phyloP scores from a whole-genome alignment of 2,113 vertebrate species.

The Isichthys henryi region DNA sequence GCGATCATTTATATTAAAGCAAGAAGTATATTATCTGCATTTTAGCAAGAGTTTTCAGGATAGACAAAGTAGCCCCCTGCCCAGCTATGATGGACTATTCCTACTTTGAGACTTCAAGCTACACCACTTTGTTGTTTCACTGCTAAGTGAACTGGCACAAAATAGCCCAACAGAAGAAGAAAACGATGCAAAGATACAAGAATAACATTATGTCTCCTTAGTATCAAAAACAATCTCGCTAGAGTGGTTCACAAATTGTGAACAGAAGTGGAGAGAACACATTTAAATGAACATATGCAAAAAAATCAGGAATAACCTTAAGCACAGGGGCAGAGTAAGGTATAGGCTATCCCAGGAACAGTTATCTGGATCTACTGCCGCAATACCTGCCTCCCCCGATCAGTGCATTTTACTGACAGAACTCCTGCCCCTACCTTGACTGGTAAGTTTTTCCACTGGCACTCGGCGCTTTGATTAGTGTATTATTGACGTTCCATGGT shows the following conservation, averaged over 20 bases:
- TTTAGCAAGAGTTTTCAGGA: too few species aligned
- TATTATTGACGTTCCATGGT: not conserved
- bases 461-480: not conserved
- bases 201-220: too few species aligned
- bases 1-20: too few species aligned
- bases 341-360: not conserved
- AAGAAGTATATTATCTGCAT: too few species aligned
- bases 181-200: too few species aligned
- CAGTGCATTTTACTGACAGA: not conserved
- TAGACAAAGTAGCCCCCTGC: too few species aligned
- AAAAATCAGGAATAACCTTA: not conserved
- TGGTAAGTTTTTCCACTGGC: not conserved
- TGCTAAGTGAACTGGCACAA: too few species aligned
- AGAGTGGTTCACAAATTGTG: not conserved
- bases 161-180: too few species aligned
- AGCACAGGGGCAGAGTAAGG: not conserved
- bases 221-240: not conserved
- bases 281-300: not conserved
- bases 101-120: too few species aligned
- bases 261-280: not conserved
- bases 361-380: not conserved
- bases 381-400: not conserved
- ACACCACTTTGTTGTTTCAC: too few species aligned
- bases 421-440: not conserved
- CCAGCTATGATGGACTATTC: too few species aligned